Base-by-base conservation (phyloP, 2,113 vertebrate species). In the Trinectes maculatus region DNA sequence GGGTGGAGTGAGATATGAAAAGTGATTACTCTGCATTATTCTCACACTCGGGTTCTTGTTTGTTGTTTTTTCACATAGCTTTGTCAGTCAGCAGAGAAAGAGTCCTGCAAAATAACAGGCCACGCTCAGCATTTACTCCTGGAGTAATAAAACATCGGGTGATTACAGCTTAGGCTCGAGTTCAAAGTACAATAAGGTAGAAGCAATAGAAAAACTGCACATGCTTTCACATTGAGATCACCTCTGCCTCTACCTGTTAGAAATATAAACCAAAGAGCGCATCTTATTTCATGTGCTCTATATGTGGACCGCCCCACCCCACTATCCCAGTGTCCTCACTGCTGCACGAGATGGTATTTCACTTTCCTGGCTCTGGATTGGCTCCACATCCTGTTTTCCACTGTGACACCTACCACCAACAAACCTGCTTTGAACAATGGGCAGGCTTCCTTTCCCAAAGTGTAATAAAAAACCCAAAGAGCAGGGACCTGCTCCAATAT, bases 331-430 rank as follows among this genome's bases (percentile, higher is more conserved):
- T 33, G 43, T 57, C 70, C 26, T 56, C 29, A 36, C 11, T 62
- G 36, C 33, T 33, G 57, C 71, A 68, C 40, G 52, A 61, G 53
- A 77, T 75, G 60, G 53, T 31, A 72, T 74, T 58, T 51, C 8
- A 16, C 61, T 61, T 60, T 62, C 34, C 65, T 37, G 34, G 42
- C 57, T 21, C 60, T 33, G 40, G 11, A 58, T 10, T 74, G 62
- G 55, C 54, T 82, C 36, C 24, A 42, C 63, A 78, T 89, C 85
- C 89, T 89, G 91, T 86, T 81, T 82, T 87, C 79, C 73, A 74
- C 26, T 40, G 36, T 34, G 47, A 83, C 79, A 85, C 62, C 68
- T 79, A 68, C 40, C 24, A 21, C 26, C 63, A 51, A 66, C 34
- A 53, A 29, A 44, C 43, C 57, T 21, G 56, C 31, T 65, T 56